Base-by-base conservation (phyloP, 2,888 invertebrate species). In the Temnothorax ravouxi region DNA sequence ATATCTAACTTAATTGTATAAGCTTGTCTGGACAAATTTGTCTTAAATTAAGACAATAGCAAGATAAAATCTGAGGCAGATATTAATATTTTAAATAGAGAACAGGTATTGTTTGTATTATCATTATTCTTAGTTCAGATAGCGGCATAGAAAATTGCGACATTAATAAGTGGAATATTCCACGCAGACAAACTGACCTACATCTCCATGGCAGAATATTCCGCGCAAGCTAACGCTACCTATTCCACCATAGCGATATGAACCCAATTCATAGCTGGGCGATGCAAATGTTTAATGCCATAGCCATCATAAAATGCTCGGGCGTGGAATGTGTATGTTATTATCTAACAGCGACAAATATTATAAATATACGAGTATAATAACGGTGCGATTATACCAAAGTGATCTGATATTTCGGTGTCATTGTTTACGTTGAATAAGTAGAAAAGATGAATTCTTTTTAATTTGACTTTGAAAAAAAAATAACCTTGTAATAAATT, bases 151-250 rank as follows among this genome's bases (percentile, higher is more conserved):
- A 80, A 80, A 80, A 80, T 80, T 59, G 47, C 47, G 18, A 59
- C 79, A 80, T 80, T 47, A 69, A 80, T 80, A 80, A 71, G 47
- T 38, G 47, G 79, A 80, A 71, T 80, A 80, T 80, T 80, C 79
- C 79, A 47, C 71, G 44, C 69, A 67, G 54, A 80, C 71, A 80
- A 80, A 80, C 59, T 71, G 79, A 80, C 79, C 79, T 61, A 80
- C 59, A 80, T 80, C 34, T 50, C 59, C 79, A 61, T 71, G 69
- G 71, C 59, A 80, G 71, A 80, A 59, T 61, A 80, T 80, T 80
- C 47, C 71, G 34, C 59, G 69, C 69, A 47, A 34, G 25, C 71
- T 59, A 69, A 59, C 71, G 25, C 59, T 18, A 50, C 79, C 69
- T 59, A 71, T 80, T 71, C 69, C 21, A 3, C 79, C 38, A 80